These are phyloP conservation scores for Triplophysa rosa DNA, from an alignment of 2,113 vertebrate genomes.

Conservation along the genomic window DNA sequence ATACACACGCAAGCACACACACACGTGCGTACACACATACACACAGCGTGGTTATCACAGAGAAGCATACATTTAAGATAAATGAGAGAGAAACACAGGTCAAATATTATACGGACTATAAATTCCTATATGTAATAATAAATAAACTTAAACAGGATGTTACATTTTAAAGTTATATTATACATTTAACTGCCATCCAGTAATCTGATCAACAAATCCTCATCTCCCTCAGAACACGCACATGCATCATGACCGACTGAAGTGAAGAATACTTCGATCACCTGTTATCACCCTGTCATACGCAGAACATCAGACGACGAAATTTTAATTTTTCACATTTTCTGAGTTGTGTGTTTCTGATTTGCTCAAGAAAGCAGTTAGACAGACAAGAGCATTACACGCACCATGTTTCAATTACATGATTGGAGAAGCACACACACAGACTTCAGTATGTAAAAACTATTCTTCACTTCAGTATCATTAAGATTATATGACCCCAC, in stretches of 20 bases:
- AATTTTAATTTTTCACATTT: background rate
- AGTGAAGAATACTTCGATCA: constrained; percentile 3
- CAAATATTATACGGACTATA: no score
- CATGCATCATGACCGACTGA: background rate
- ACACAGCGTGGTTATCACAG: no score
- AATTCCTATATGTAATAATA: no score
- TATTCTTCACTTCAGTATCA: background rate
- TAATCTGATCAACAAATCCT: background rate
- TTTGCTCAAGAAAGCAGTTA: background rate
- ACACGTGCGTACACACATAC: no score
- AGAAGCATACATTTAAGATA: no score
- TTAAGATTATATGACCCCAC: background rate
- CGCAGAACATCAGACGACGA: background rate
- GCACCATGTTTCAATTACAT: background rate
- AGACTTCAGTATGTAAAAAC: background rate
- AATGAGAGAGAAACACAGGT: no score
- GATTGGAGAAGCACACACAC: background rate
- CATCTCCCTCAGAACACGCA: background rate
- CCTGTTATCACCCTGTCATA: background rate
- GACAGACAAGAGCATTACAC: background rate
- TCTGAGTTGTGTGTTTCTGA: background rate
- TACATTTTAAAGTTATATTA: no score
- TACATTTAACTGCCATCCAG: constrained; percentile 6
- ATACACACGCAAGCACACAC: no score
- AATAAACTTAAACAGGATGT: no score